phyloP scores from a whole-genome alignment of 2,113 vertebrate species.

The Lontra canadensis region DNA sequence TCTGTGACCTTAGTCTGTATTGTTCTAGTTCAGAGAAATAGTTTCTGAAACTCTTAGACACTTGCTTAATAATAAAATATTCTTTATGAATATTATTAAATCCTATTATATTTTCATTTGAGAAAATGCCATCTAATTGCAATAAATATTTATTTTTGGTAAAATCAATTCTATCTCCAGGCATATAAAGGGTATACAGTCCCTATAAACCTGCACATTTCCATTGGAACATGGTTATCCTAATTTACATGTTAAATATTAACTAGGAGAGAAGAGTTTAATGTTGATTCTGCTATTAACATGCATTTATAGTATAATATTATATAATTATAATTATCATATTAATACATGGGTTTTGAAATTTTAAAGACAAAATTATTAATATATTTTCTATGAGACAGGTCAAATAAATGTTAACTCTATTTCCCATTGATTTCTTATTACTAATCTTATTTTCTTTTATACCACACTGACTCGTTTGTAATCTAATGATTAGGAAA shows the following conservation, averaged over 20 bases:
- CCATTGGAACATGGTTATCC: neutral
- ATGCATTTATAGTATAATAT: neutral
- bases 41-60: neutral
- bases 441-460: neutral
- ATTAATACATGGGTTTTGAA: neutral
- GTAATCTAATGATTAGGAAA: neutral
- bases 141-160: neutral
- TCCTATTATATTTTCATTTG: neutral
- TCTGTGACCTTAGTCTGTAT: neutral
- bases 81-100: neutral
- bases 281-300: neutral
- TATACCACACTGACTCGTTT: neutral
- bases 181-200: neutral
- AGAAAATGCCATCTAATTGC: neutral
- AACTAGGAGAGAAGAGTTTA: neutral
- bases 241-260: neutral
- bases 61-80: neutral
- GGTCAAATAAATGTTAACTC: neutral
- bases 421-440: neutral
- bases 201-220: neutral
- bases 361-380: neutral
- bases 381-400: neutral
- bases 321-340: neutral
- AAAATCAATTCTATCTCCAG: neutral
- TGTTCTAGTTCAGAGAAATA: neutral